Evolutionary conservation across 2,797 vertebrate species (phyloP).

Genomic region (Phalanger gymnotis): DNA sequence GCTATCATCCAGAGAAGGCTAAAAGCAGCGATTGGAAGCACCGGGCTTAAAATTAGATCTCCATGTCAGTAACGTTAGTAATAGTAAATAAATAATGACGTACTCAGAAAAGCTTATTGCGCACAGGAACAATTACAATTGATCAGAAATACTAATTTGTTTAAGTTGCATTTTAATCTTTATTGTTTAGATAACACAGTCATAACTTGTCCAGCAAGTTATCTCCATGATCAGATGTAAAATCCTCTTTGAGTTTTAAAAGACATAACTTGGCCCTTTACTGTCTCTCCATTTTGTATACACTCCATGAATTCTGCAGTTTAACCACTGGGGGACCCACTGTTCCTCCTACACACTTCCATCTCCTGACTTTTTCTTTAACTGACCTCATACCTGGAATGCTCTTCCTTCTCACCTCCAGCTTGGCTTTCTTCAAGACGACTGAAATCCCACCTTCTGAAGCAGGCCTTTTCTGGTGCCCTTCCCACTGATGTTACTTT

Average conservation of each 20-base stretch:
- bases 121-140: background rate
- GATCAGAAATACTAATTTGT: background rate
- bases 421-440: background rate
- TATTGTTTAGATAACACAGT: background rate
- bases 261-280: background rate
- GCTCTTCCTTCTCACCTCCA: background rate
- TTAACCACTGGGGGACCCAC: background rate
- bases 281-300: background rate
- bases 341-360: background rate
- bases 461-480: background rate
- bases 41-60: background rate
- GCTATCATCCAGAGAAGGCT: background rate
- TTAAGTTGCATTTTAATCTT: background rate
- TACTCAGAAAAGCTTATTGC: background rate
- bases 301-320: background rate
- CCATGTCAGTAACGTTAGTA: background rate
- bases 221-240: background rate
- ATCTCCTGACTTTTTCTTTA: background rate
- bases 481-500: background rate
- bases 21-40: background rate
- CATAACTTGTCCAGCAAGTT: background rate
- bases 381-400: background rate
- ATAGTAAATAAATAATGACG: background rate
- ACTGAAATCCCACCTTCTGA: background rate
- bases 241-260: background rate